phyloP scores from a whole-genome alignment of 2,113 vertebrate genomes.

The Crypturellus undulatus region DNA sequence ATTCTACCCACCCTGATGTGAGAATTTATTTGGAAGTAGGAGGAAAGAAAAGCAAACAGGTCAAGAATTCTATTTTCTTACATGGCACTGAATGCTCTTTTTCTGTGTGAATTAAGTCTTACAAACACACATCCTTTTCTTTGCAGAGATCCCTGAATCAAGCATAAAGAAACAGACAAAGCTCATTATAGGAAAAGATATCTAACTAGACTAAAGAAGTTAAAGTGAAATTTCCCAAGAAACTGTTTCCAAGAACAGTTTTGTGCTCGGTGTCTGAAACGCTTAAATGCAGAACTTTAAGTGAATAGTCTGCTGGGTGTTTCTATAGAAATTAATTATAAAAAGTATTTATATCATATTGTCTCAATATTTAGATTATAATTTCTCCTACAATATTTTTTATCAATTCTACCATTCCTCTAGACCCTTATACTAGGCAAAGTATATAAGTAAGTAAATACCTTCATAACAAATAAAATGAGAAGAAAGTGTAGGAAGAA shows the following conservation, averaged over 20 bases:
- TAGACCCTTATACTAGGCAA: background rate
- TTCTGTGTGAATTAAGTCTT: background rate
- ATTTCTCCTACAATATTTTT: background rate
- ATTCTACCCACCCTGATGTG: background rate
- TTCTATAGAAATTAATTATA: background rate
- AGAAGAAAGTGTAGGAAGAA: background rate
- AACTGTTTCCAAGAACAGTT: background rate
- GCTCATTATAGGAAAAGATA: background rate
- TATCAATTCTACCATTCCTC: background rate
- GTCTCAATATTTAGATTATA: background rate
- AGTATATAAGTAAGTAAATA: background rate
- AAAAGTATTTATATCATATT: background rate
- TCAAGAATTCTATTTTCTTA: background rate
- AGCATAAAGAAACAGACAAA: background rate
- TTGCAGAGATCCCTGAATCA: background rate
- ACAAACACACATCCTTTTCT: background rate
- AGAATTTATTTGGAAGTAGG: background rate
- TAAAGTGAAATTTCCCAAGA: background rate
- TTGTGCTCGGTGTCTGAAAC: background rate
- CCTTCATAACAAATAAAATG: background rate
- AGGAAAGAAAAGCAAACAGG: background rate
- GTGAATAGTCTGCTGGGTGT: background rate
- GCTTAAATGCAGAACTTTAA: background rate
- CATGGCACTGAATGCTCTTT: background rate
- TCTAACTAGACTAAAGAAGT: background rate